Base-by-base conservation (phyloP, 1,140 invertebrate genomes). In the Phocides pigmalion region DNA sequence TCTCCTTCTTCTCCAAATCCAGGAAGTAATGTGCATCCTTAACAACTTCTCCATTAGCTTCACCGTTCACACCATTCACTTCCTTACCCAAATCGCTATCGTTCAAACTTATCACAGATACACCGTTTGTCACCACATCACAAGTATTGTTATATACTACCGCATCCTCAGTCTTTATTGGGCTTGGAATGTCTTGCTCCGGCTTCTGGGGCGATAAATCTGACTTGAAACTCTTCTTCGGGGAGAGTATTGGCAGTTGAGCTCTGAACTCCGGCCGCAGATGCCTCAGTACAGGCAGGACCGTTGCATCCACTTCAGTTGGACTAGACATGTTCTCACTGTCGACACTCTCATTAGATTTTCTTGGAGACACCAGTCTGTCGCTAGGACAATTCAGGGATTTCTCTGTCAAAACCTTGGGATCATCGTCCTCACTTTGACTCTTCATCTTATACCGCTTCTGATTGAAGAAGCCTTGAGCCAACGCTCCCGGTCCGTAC, bases 401-500 rank as follows among this genome's bases (percentile, higher is more conserved):
- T 53, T 88, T 91, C 51, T 90, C 89, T 0, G 83, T 83, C 28
- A 91, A 65, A 0, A 90, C 82, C 64, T 87, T 89, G 0, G 74
- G 56, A 49, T 87, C 84, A 4, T 90, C 88, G 0, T 88, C 86
- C 1, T 91, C 90, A 50, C 85, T 84, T 6, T 82, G 70, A 47
- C 85, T 89, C 28, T 83, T 84, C 8, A 79, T 44, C 70, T 91
- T 92, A 63, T 84, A 72, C 59, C 93, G 79, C 66, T 94, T 95
- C 39, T 93, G 93, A 64, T 95, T 95, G 77, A 96, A 96, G 76
- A 97, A 97, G 4, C 95, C 96, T 81, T 96, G 95, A 2, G 96
- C 96, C 4, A 97, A 78, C 9, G 96, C 96, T 17, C 96, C 96
- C 0, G 96, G 96, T 0, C 97, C 97, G 83, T 97, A 98, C 0